These are phyloP conservation scores for Physeter macrocephalus DNA, from an alignment of 2,113 vertebrate species.

Conservation along the genomic window DNA sequence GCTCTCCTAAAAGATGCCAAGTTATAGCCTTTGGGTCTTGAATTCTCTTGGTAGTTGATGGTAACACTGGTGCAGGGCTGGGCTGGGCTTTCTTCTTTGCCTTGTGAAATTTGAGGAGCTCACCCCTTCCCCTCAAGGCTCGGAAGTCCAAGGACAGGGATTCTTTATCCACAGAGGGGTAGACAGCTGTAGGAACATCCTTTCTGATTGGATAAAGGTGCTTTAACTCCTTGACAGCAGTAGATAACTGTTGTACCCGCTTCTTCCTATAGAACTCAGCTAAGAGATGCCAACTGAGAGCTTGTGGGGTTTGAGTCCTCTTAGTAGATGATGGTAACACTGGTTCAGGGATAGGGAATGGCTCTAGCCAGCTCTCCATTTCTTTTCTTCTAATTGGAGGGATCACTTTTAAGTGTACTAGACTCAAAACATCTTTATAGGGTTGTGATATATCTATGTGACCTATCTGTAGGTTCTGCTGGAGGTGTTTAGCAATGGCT, in stretches of 20 bases:
- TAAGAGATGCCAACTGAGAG: background rate
- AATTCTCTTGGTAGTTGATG: background rate
- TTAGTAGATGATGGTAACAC: background rate
- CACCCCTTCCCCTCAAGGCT: background rate
- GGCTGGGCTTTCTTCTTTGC: background rate
- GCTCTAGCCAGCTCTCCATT: background rate
- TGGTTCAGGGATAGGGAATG: background rate
- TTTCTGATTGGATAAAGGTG: background rate
- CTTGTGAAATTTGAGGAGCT: background rate
- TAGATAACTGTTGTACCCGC: background rate
- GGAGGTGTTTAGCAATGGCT: background rate
- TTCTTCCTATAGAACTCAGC: background rate
- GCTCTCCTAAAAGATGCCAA: conserved; percentile 35
- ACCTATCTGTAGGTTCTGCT: background rate
- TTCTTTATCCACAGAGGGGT: background rate
- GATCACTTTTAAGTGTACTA: background rate
- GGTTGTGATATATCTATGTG: background rate
- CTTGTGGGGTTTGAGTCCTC: background rate
- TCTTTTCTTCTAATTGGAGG: conserved; percentile 30
- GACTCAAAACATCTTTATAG: background rate
- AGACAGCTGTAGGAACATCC: background rate
- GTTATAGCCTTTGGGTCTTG: background rate
- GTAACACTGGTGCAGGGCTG: background rate
- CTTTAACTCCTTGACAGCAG: background rate
- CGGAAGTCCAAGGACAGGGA: background rate